Evolutionary conservation across 2,113 vertebrate species (phyloP), one percentile per base, ranked within the genome.

Genomic region (Benitochromis conjunctus): DNA sequence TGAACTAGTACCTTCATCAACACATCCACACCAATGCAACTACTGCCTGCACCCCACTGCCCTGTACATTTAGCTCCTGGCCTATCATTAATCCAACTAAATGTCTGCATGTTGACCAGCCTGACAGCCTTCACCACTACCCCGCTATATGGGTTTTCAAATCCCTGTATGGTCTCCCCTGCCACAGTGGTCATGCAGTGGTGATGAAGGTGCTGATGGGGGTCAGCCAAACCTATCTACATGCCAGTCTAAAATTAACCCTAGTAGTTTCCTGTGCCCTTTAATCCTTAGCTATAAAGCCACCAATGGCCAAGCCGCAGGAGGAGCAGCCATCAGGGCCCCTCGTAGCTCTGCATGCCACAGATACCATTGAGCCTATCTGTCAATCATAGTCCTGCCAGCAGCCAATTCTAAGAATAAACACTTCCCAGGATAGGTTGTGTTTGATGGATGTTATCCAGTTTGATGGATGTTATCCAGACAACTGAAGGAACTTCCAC

Each of bases 221-320:
- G 74, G 66, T 89, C 83, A 80, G 80, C 89, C 92, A 86, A 81
- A 53, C 64, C 54, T 88, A 90, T 89, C 85, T 31, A 86, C 89
- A 86, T 93, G 48, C 89, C 89, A 24, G 81, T 84, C 93, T 92
- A 94, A 92, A 92, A 91, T 93, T 94, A 93, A 91, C 79, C 9
- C 43, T 2, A 38, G 86, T 92, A 84, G 91, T 90, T 95, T 95
- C 92, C 94, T 91, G 91, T 94, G 86, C 38, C 94, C 92, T 94
- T 92, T 94, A 92, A 94, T 91, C 86, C 85, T 8, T 46, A 82
- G 84, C 90, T 90, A 89, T 90, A 80, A 90, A 88, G 81, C 79
- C 31, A 57, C 24, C 26, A 84, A 90, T 91, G 82, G 88, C 91
- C 85, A 87, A 54, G 79, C 83, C 14, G 13, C 87, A 86, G 92